Base-by-base conservation (phyloP, 2,113 vertebrate species). In the Acrocephalus arundinaceus region DNA sequence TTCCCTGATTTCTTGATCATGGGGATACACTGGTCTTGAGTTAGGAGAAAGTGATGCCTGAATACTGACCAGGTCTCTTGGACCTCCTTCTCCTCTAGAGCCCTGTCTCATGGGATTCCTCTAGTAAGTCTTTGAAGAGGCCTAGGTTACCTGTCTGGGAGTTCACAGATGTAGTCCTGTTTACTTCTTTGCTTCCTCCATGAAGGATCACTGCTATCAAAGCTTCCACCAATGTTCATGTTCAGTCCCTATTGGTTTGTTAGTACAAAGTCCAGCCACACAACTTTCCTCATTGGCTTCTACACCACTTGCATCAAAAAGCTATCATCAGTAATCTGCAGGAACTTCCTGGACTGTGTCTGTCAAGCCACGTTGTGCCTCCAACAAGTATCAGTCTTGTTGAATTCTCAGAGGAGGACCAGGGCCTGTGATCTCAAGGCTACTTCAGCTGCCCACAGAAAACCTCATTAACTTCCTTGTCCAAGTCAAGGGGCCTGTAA, bases 311-410 rank as follows among this genome's bases (percentile, higher is more conserved):
- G 28, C 46, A 70, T 37, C 24, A 46, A 39, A 11, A 71, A 39
- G 15, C 12, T 43, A 5, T 7, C 30, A 35, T 58, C n/a, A 67
- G 16, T 70, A 28, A 37, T 46, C 15, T 35, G 21, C 62, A 61
- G 7, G 21, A 59, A 22, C 45, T 68, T 68, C 16, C 14, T 59
- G 35, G 25, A 15, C 31, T 86, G 7, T 58, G 35, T 39, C 58
- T 67, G 19, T 59, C 0, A 0, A 58, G 43, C 43, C 7, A 13
- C 0, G 0, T 13, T 28, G 5, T 57, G 10, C 24, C 61, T 41
- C 51, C 19, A 48, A 13, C 10, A 14, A 20, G 2, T n/a, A 74
- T 6, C 61, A n/a, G 13, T 33, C 14, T 37, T 61, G 23, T 51
- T 72, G 33, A 61, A 45, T 43, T 37, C 33, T 30, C 33, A 11